Base-by-base conservation (phyloP, 1,140 invertebrate species). In the Drosophila virilis region DNA sequence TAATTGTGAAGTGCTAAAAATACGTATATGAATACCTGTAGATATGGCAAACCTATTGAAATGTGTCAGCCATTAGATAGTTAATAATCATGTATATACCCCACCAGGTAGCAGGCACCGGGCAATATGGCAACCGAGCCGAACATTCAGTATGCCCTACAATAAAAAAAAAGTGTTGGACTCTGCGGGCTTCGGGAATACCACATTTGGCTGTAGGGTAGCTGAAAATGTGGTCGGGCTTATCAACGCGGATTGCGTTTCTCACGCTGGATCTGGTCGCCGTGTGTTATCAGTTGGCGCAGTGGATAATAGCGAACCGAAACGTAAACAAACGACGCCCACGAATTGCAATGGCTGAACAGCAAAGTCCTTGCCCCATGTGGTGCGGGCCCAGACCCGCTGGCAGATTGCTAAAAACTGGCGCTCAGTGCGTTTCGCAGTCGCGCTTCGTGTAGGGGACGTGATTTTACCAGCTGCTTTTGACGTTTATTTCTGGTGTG, bases 281-380 rank as follows among this genome's bases (percentile, higher is more conserved):
- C 17, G 51, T 70, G 43, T 32, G 54, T 67, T 64, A 68, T 65
- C 70, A 52, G 74, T 78, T 85, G 43, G 52, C 32, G 60, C 55
- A 48, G 15, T 46, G 66, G 58, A 64, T 69, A 71, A 66, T 51
- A 67, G 50, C 51, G n/a, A 57, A 74, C 46, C 80, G 84, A 77
- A 86, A 86, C 84, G 84, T 89, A 88, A 88, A 88, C 83, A 86
- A 88, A 86, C 66, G 51, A 82, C 84, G 69, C 83, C 83, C 84
- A 86, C 83, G 72, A 50, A 62, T 28, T 60, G 50, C 59, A 42
- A 40, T 10, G 17, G 12, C 12, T 28, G 12, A 43, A 37, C 70
- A 48, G 32, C 52, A 22, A 78, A 88, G 73, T 86, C 83, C 83
- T 79, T 88, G 79, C 76, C 60, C 60, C 69, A 70, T 51, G 70